Evolutionary conservation across 2,113 vertebrate genomes (phyloP).

Genomic region (Steatornis caripensis): DNA sequence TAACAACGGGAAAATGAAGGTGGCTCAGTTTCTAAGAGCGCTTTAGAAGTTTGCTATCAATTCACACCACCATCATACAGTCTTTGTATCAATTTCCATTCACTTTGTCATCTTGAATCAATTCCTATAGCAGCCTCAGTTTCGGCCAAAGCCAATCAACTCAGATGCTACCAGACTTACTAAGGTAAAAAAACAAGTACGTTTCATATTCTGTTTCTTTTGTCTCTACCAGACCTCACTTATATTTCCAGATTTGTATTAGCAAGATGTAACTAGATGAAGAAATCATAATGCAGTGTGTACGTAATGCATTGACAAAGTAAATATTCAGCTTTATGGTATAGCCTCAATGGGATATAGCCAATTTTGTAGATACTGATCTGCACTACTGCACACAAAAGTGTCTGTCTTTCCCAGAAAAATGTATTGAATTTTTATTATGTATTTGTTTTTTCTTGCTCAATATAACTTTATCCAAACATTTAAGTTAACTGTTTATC

Average conservation of each 20-base stretch:
- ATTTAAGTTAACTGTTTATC: not conserved
- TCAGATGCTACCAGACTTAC: not conserved
- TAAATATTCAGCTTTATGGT: not conserved
- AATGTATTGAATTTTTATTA: not conserved
- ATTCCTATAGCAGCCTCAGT: not conserved
- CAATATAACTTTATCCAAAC: not conserved
- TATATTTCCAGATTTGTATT: not conserved
- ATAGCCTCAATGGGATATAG: not conserved
- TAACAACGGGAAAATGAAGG: not conserved
- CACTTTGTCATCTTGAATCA: not conserved
- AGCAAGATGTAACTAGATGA: not conserved
- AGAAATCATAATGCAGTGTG: not conserved
- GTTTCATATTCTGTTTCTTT: not conserved
- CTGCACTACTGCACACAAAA: not conserved
- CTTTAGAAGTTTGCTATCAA: not conserved
- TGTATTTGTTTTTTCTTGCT: not conserved
- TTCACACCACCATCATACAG: not conserved
- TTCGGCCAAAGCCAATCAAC: not conserved
- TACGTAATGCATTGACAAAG: not conserved
- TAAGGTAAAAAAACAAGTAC: not conserved
- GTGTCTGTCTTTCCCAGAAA: not conserved
- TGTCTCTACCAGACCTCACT: not conserved
- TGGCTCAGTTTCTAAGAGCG: not conserved
- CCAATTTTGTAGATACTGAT: not conserved
- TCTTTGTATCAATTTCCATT: not conserved